These are phyloP conservation scores for Paracentrotus lividus DNA, from an alignment of 53 echinoderm and acorn worm species.

Conservation along the genomic window DNA sequence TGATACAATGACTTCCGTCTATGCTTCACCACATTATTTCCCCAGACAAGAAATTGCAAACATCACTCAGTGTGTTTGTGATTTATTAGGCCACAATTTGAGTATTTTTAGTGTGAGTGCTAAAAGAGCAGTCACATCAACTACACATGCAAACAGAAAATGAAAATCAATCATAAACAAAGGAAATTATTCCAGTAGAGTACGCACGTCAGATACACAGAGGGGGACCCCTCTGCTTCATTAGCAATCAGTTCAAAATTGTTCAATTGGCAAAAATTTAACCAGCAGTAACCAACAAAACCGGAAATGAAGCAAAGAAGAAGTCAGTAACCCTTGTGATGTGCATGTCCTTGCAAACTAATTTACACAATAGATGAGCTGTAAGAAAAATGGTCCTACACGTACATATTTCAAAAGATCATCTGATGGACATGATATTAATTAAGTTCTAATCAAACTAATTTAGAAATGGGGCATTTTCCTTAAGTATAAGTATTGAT, in stretches of 20 bases:
- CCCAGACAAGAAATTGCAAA: too few relatives aligned
- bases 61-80: too few relatives aligned
- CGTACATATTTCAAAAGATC: neutral
- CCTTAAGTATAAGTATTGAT: constrained; percentile 1
- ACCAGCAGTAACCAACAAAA: neutral
- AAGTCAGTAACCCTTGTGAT: neutral
- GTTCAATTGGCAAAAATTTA: constrained; percentile 30
- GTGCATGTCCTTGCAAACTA: neutral
- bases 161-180: constrained; percentile 13
- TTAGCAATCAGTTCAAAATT: constrained; percentile 23
- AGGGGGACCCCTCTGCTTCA: neutral
- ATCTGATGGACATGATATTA: constrained; percentile 10
- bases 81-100: neutral
- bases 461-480: neutral
- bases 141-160: neutral
- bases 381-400: neutral
- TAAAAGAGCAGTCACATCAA: constrained; percentile 12
- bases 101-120: neutral
- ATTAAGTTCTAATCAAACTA: neutral
- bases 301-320: neutral
- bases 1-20: too few relatives aligned
- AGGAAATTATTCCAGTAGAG: neutral
- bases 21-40: too few relatives aligned
- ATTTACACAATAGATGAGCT: too few relatives aligned
- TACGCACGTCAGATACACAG: too few relatives aligned